Evolutionary conservation across 2,113 vertebrate genomes (phyloP), one percentile per base, ranked within the genome.

Genomic region (Apteryx mantelli): DNA sequence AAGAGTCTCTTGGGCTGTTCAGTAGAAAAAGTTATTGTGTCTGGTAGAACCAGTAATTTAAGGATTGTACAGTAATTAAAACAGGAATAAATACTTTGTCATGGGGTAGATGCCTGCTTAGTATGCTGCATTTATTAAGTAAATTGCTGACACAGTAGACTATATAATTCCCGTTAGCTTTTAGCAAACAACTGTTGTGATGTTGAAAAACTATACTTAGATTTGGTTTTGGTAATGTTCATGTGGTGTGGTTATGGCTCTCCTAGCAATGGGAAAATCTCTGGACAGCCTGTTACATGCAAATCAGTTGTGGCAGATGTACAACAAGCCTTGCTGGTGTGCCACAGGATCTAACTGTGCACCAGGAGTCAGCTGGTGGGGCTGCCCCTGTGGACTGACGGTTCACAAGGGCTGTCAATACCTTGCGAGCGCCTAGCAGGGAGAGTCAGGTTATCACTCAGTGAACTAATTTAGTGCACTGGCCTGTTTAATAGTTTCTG

Each of bases 261-360:
- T 26, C 26, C 58, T 48, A 42, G 44, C 58, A 61, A 48, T 0
- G 3, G 15, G 32, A 15, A 44, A 52, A 30, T 36, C 19, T 76
- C 32, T 30, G 44, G 38, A 48, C 25, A 68, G 25, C 36, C 0
- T 1, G 32, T 20, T 28, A 24, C 65, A 46, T 42, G 28, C 40
- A 32, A 38, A 34, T 22, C 0, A 0, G 53, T 42, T 11, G 11
- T 0, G 16, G 2, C 7, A 48, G 60, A 12, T 15, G 16, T 18
- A 11, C 18, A 52, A 7, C n/a, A 17, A 58, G 36, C 6, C 26
- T 9, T 13, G 10, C 8, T 58, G 10, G 10, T 38, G 25, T 28
- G 25, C 19, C 1, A 1, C 1, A 3, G n/a, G 52, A 53, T 63
- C 68, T 56, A 3, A 0, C 13, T 64, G 46, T 40, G 42, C 26